Conservation (phyloP, 2,888 invertebrate species). For the Clitarchus hookeri region DNA sequence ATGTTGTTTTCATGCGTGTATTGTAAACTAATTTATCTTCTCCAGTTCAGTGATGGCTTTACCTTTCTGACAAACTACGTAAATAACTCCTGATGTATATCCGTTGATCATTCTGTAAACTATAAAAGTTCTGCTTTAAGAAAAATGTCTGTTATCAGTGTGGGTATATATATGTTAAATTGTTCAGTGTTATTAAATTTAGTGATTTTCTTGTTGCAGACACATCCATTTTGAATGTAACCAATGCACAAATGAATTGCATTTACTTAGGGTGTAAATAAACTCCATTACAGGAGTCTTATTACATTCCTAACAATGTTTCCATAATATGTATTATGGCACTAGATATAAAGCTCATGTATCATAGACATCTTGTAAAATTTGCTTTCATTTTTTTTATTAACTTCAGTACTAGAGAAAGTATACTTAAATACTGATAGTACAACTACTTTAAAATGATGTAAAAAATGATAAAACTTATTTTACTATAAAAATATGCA, state of each 20-base stretch:
- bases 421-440: not conserved
- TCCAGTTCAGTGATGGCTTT: not conserved
- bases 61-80: not conserved
- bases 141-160: not conserved
- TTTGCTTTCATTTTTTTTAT: not conserved
- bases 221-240: not conserved
- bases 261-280: not conserved
- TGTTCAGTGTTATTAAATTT: not conserved
- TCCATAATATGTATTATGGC: not conserved
- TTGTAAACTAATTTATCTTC: not conserved
- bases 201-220: not conserved
- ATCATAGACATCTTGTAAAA: not conserved
- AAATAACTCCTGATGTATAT: not conserved
- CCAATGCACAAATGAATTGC: slow-evolving; percentile 2
- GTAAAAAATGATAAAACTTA: not conserved
- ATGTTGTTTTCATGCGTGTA: too few relatives aligned
- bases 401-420: not conserved
- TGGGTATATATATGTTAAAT: not conserved
- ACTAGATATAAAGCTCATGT: not conserved
- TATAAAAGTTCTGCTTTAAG: not conserved
- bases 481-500: not conserved
- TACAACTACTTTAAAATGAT: not conserved
- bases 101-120: too few relatives aligned
- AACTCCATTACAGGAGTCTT: not conserved
- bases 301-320: not conserved